These are phyloP conservation scores for Gephyroberyx darwinii DNA, from an alignment of 2,797 vertebrate species.

Conservation along the genomic window DNA sequence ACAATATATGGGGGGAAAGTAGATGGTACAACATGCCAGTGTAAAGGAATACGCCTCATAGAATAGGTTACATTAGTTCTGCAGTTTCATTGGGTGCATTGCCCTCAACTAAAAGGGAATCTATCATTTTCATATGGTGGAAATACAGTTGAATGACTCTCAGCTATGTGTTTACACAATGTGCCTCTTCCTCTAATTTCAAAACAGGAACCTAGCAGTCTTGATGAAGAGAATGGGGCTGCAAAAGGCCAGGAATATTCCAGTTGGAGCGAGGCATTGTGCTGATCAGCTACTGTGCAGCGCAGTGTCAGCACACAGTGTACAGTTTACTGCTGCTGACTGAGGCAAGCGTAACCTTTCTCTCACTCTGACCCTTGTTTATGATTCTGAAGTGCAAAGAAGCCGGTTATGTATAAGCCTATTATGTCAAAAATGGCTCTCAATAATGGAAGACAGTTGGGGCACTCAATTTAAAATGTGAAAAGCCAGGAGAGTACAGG, in stretches of 20 bases:
- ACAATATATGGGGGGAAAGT: too few relatives aligned
- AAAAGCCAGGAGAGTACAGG: not conserved
- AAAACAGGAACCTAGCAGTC: conserved; percentile 66
- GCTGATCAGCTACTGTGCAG: conserved; percentile 48
- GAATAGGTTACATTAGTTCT: not conserved
- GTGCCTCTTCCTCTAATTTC: conserved; percentile 58
- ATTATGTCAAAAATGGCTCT: not conserved
- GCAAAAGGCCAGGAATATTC: conserved; percentile 55
- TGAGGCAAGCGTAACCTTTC: conserved; percentile 28
- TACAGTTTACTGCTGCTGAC: conserved; percentile 58
- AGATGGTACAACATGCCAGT: not conserved
- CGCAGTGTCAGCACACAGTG: conserved; percentile 56
- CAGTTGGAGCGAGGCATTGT: conserved; percentile 56
- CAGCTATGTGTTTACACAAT: conserved; percentile 53
- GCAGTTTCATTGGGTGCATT: not conserved
- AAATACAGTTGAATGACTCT: conserved; percentile 46
- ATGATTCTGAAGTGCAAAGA: conserved; percentile 40
- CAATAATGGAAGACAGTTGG: not conserved
- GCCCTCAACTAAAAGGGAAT: conserved; percentile 18
- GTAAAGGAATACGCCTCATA: not conserved
- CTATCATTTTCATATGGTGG: conserved; percentile 2
- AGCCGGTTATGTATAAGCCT: not conserved
- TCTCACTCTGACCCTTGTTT: conserved; percentile 31
- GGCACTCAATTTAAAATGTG: not conserved
- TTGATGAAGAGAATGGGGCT: conserved; percentile 57